Conservation (phyloP, 2,113 vertebrate species). For the Psophia crepitans region DNA sequence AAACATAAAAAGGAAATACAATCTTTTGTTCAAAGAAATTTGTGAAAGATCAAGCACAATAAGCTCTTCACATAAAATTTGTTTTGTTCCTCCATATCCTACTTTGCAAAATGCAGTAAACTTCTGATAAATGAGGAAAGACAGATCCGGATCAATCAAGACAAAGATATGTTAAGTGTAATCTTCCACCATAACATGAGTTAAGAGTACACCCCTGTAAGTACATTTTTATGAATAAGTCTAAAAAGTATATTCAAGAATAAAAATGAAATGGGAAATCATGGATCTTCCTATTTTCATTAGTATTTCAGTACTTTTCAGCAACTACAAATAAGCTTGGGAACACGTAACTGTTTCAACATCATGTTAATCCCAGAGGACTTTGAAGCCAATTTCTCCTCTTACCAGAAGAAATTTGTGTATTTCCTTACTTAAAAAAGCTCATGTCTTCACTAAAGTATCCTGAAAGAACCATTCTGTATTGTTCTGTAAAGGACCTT, state of each 20-base stretch:
- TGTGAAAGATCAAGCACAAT: neutral
- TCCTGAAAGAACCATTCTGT: neutral
- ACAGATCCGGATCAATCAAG: neutral
- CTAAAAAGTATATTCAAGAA: neutral
- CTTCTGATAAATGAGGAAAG: neutral
- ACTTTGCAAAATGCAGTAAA: neutral
- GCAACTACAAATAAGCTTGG: neutral
- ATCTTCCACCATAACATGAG: neutral
- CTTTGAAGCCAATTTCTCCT: neutral
- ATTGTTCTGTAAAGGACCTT: neutral
- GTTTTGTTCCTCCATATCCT: neutral
- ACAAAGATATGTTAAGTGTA: neutral
- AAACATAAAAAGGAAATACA: neutral
- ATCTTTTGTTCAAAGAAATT: neutral
- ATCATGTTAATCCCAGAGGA: neutral
- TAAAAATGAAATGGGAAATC: neutral
- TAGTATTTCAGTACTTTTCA: neutral
- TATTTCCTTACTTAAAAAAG: neutral
- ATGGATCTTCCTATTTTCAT: neutral
- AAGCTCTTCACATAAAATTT: neutral
- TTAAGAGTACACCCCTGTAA: neutral
- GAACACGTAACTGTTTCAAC: neutral
- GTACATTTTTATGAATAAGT: neutral
- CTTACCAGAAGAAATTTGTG: neutral
- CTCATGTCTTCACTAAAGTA: neutral